A percentile compares a stretch with the other conserved stretches of the same genome.
Evolutionary conservation across 2,888 invertebrate species (phyloP).

Genomic region (Scaptomyza reducta): DNA sequence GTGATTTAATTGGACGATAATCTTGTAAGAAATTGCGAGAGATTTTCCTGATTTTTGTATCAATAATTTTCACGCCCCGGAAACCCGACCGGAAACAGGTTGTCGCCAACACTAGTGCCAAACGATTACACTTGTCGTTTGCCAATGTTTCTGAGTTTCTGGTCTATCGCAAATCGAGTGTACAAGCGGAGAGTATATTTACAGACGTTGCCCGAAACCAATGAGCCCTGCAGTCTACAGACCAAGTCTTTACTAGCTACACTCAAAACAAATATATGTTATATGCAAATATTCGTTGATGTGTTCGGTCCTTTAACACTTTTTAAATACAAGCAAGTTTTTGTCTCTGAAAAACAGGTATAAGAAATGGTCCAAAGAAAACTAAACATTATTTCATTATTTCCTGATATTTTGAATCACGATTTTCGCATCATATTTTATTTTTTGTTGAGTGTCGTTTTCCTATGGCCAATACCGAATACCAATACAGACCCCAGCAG

Average conservation of each 20-base stretch:
- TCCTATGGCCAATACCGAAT: slow-evolving; percentile 4
- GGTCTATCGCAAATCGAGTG: slow-evolving; percentile 52
- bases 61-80: slow-evolving; percentile 43
- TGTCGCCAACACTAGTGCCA: slow-evolving; percentile 31
- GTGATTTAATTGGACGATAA: slow-evolving; percentile 7
- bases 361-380: too few relatives aligned
- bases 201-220: slow-evolving; percentile 60
- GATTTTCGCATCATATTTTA: not conserved
- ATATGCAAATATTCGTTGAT: too few relatives aligned
- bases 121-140: slow-evolving; percentile 52
- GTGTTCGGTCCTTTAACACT: too few relatives aligned
- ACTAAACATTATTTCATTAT: too few relatives aligned
- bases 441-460: slow-evolving; percentile 1
- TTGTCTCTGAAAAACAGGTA: too few relatives aligned
- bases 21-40: not conserved
- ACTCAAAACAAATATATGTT: not conserved
- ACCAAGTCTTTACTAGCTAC: not conserved
- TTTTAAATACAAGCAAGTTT: too few relatives aligned
- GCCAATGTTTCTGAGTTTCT: slow-evolving; percentile 41
- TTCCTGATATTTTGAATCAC: too few relatives aligned
- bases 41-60: slow-evolving; percentile 3
- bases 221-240: slow-evolving; percentile 66
- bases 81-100: slow-evolving; percentile 37
- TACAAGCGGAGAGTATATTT: slow-evolving; percentile 54
- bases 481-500: slow-evolving; percentile 10